Evolutionary conservation across 2,797 vertebrate genomes (phyloP), one percentile per base, ranked within the genome.

Genomic region (Manis javanica): DNA sequence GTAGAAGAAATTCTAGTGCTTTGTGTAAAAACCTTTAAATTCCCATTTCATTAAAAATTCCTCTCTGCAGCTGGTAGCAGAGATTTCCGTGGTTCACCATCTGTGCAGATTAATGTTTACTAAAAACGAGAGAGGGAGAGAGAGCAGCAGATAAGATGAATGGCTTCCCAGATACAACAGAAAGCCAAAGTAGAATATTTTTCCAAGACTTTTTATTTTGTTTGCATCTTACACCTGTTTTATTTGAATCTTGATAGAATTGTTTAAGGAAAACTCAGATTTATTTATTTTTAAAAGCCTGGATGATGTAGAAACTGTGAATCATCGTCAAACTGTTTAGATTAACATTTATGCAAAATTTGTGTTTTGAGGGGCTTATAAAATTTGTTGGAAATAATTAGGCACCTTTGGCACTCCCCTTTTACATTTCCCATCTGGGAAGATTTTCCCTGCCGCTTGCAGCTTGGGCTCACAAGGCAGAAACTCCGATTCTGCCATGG

Each of bases 41-140:
- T 98, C 97, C 98, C 98, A 98, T 99, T 99, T 99, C 98, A 99
- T 99, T 99, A 99, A 98, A 99, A 99, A 98, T 98, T 98, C 98
- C 96, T 85, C 88, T 98, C 97, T 98, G 97, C 98, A 99, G 98
- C 99, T 99, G 98, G 98, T 98, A 98, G 98, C 96, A 97, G 98
- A 99, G 99, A 99, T 99, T 99, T 98, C 98, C 97, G 95, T 97
- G 98, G 97, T 98, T 98, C 98, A 97, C 99, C 99, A 99, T 99
- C 98, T 99, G 99, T 98, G 98, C 97, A 75, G 98, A 98, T 99
- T 99, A 98, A 98, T 98, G 98, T 98, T 98, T 98, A 97, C 98
- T 98, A 98, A 99, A 98, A 98, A 97, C 97, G 97, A 98, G 86
- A 92, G 42, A 49, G 53, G 24, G 42, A 64, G 66, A 4, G 90